Conservation (phyloP, 2,888 invertebrate species). For the Apamea sordens region DNA sequence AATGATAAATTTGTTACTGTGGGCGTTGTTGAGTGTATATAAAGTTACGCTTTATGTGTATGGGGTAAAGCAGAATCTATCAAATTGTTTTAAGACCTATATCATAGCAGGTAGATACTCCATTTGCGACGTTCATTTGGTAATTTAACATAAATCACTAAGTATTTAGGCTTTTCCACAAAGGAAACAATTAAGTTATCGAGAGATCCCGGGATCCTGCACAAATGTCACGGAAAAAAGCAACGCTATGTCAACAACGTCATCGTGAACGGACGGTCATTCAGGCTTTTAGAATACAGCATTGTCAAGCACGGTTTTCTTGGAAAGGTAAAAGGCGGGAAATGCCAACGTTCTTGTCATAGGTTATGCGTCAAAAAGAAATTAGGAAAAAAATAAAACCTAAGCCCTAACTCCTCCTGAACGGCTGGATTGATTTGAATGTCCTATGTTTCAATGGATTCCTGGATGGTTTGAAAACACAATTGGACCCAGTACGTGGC, state of each 20-base stretch:
- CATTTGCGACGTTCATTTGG: not conserved
- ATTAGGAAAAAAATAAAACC: too few relatives aligned
- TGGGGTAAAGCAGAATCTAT: not conserved
- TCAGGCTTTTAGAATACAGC: conserved; percentile 1
- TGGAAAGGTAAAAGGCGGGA: conserved; percentile 16
- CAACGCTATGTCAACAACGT: not conserved
- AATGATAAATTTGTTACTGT: not conserved
- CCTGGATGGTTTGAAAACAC: too few relatives aligned
- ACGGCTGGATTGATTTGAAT: too few relatives aligned
- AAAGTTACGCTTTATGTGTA: not conserved
- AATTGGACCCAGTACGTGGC: too few relatives aligned
- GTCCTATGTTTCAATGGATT: too few relatives aligned
- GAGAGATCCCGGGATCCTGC: too few relatives aligned
- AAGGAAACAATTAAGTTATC: conserved; percentile 6
- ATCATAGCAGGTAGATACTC: not conserved
- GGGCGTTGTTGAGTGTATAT: not conserved
- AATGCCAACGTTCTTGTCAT: not conserved
- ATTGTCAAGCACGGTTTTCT: not conserved
- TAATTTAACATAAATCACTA: not conserved
- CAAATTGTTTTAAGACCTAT: not conserved
- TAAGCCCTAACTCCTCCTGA: too few relatives aligned
- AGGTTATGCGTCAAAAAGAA: not conserved
- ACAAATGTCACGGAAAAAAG: conserved; percentile 26
- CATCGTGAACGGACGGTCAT: not conserved
- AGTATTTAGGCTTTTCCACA: conserved; percentile 1